Conservation (phyloP, 2,797 vertebrate genomes). For the Chrosomus eos region DNA sequence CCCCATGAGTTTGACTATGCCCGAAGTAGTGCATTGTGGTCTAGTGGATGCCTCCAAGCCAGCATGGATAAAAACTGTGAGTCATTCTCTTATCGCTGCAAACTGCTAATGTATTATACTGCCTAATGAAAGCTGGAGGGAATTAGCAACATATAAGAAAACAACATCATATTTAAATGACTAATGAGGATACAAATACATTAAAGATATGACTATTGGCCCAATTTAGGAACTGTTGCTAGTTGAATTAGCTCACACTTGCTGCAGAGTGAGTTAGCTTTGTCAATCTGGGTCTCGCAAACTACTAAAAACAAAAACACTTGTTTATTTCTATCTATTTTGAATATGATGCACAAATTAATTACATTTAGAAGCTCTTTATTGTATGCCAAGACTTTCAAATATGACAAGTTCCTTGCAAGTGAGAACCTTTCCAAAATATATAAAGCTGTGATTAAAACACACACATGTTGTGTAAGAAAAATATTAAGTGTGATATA, state of each 20-base stretch:
- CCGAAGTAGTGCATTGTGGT: constrained; percentile 33
- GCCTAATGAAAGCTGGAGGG: constrained; percentile 33
- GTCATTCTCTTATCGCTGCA: constrained; percentile 5
- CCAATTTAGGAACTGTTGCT: background rate
- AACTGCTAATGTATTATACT: constrained; percentile 24
- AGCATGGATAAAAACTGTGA: constrained; percentile 5
- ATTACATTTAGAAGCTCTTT: background rate
- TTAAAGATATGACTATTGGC: constrained; percentile 5
- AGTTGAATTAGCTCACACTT: background rate
- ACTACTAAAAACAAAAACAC: background rate
- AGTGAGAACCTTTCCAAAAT: background rate
- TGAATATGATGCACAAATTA: background rate
- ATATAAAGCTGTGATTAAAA: background rate
- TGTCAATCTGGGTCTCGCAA: background rate
- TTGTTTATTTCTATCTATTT: background rate
- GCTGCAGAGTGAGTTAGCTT: background rate
- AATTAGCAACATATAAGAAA: constrained; percentile 8
- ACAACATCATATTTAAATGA: constrained; percentile 7
- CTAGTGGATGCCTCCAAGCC: constrained; percentile 20
- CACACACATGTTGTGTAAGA: background rate
- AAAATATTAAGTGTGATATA: too few relatives aligned
- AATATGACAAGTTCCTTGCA: too few relatives aligned
- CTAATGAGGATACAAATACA: constrained; percentile 3
- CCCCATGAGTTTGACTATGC: constrained; percentile 44
- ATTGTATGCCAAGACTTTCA: background rate